phyloP scores from a whole-genome alignment of 2,888 invertebrate species.

The Melikaiella ostensackeni region DNA sequence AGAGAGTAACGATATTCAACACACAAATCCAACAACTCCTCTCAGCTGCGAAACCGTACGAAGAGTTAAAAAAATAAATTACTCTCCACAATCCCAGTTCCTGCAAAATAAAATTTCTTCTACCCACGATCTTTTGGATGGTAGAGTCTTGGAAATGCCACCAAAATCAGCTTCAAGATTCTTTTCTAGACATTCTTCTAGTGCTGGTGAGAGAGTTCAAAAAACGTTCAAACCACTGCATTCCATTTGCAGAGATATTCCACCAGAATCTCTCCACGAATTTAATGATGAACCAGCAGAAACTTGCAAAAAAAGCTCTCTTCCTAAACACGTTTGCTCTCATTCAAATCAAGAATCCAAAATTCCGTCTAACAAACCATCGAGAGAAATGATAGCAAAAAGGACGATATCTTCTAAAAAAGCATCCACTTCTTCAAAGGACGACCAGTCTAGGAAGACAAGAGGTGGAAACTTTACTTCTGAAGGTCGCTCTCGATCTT shows the following conservation, averaged over 20 bases:
- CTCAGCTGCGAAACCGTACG: conserved; percentile 62
- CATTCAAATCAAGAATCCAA: background rate
- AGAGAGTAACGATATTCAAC: conserved; percentile 8
- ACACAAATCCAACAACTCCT: conserved; percentile 44
- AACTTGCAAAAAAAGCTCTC: background rate
- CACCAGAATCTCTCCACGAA: background rate
- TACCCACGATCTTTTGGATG: background rate
- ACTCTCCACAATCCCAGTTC: conserved; percentile 68
- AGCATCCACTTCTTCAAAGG: background rate
- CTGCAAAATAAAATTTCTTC: conserved; percentile 55
- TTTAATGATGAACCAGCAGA: background rate
- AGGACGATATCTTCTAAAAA: conserved; percentile 21
- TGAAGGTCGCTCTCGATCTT: conserved; percentile 5
- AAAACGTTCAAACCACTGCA: background rate
- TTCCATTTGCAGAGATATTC: background rate
- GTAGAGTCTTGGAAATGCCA: background rate
- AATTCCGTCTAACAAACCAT: conserved; percentile 49
- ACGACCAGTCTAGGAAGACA: conserved; percentile 42
- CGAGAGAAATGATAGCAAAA: conserved; percentile 12
- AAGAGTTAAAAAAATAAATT: conserved; percentile 63
- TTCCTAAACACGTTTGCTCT: background rate
- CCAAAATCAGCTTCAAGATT: background rate
- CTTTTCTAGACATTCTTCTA: conserved; percentile 4
- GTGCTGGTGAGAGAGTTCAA: conserved; percentile 32
- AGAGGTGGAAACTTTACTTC: conserved; percentile 38